Base-by-base conservation (phyloP, 2,888 invertebrate genomes). In the Sinelater perroti region DNA sequence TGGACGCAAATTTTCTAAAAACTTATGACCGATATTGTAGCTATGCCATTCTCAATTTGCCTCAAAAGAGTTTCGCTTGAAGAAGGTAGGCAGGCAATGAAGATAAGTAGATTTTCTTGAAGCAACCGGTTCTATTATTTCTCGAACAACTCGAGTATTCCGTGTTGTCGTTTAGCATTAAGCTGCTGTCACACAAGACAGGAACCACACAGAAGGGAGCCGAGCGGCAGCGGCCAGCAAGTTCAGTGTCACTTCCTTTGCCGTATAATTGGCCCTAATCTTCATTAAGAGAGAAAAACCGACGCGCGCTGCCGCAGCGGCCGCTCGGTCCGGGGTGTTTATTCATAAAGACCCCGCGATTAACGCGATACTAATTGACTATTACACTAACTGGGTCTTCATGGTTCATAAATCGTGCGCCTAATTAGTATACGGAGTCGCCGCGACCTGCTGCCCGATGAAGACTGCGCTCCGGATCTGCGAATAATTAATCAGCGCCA, bases 381-480 rank as follows among this genome's bases (percentile, higher is more conserved):
- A 69, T 70, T 70, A 70, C 67, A 65, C 64, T 66, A 67, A 68
- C 68, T 64, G 63, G 66, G 57, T 50, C 54, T 57, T 61, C 67
- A 69, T 69, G 68, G 64, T 66, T 67, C 70, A 69, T 71, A 71
- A 71, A 71, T 71, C 69, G 63, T 66, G 63, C 31, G 60, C 61
- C 64, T 69, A 68, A 69, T 71, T 71, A 70, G 67, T 61, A 63
- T 63, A 60, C 56, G 56, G 49, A 62, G 56, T 56, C 57, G 63
- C 58, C 57, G 60, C 51, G 58, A 60, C 57, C 52, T 31, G 38
- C 49, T 20, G 38, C 53, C 36, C 53, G 36, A 57, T 53, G 54
- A 56, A 60, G 49, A 57, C 55, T 46, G 46, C 28, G 26, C 45
- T 46, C 50, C 50, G 40, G 28, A 53, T 45, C 44, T 53, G 45